Percentiles rank a stretch among this genome's conserved stretches.
Evolutionary conservation across 2,888 invertebrate genomes (phyloP).

Genomic region (Xestia c-nigrum): DNA sequence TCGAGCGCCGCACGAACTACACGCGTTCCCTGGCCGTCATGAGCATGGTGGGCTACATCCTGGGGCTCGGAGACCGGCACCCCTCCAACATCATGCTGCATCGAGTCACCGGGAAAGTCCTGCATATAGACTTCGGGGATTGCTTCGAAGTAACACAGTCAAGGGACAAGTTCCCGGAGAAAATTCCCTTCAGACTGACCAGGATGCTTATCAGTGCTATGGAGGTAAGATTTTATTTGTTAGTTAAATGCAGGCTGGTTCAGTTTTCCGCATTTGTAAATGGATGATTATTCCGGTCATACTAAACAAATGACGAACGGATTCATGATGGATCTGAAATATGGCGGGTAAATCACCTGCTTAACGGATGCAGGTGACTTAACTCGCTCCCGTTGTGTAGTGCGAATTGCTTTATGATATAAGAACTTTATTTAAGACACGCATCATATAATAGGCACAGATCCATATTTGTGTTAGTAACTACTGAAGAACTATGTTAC

Average conservation of each 20-base stretch:
- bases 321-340: not conserved
- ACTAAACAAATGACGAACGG: not conserved
- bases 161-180: slow-evolving; percentile 99
- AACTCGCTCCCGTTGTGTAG: not conserved
- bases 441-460: no score
- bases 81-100: slow-evolving; percentile 99
- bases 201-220: slow-evolving; percentile 99
- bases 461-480: no score
- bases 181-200: slow-evolving; percentile 98
- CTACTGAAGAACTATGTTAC: no score
- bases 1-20: slow-evolving; percentile 99
- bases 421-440: no score
- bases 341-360: not conserved
- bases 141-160: slow-evolving; percentile 99
- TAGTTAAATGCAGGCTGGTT: not conserved
- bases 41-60: slow-evolving; percentile 99
- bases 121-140: slow-evolving; percentile 99
- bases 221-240: slow-evolving; percentile 90
- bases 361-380: not conserved
- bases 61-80: slow-evolving; percentile 99
- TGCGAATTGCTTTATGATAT: not conserved
- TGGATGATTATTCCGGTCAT: not conserved
- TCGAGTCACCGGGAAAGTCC: slow-evolving; percentile 98
- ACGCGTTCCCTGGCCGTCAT: slow-evolving; percentile 99
- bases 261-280: not conserved